These are phyloP conservation scores for Trachelus iudaicus DNA, from an alignment of 2,888 invertebrate genomes.

Conservation along the genomic window DNA sequence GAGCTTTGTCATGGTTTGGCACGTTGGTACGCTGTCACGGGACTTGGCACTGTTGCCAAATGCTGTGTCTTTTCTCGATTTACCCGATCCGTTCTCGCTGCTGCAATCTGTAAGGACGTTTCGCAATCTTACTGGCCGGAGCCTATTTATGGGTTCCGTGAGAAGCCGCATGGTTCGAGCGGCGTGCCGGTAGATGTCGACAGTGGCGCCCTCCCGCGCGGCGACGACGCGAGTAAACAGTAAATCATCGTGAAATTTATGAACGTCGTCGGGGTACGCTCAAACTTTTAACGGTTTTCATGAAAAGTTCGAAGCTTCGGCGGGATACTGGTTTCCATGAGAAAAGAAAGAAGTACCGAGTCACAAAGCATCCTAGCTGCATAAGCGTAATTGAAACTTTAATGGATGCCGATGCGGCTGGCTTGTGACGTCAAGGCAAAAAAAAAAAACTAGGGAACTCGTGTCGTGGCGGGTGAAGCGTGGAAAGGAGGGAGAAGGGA, in stretches of 20 bases:
- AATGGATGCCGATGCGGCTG: constrained; percentile 35
- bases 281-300: neutral
- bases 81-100: neutral
- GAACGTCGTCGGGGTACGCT: neutral
- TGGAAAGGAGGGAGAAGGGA: neutral
- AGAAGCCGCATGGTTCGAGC: neutral
- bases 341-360: constrained; percentile 16
- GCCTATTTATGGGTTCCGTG: neutral
- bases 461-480: neutral
- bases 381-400: constrained; percentile 45
- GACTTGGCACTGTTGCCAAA: neutral
- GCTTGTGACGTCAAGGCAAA: neutral
- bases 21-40: neutral
- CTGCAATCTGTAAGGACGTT: neutral
- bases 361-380: constrained; percentile 23
- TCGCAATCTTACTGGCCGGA: neutral
- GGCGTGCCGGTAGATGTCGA: neutral
- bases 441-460: neutral
- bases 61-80: neutral
- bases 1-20: neutral
- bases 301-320: neutral
- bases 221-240: neutral
- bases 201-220: neutral
- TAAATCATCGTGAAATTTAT: neutral
- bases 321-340: neutral